Evolutionary conservation across 2,888 invertebrate genomes (phyloP), one percentile per base, ranked within the genome.

Genomic region (Leucozona laternaria): DNA sequence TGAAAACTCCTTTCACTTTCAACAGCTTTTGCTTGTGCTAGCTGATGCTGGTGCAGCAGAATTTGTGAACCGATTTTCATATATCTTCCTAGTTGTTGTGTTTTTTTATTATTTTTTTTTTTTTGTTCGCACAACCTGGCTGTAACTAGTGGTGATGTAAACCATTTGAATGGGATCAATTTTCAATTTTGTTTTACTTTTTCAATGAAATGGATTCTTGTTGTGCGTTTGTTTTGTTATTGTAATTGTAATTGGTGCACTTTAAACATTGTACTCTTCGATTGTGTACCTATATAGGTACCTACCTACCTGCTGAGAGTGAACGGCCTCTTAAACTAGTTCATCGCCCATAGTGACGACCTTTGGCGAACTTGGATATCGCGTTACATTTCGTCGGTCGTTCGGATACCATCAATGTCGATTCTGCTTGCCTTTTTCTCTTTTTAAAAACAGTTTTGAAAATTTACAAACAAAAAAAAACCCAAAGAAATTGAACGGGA

Each of bases 1-100:
- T 81, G 62, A 64, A 88, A 88, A 88, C 84, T 88, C 89, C 89
- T 89, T 89, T 89, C 89, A 89, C 89, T 89, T 89, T 89, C 89
- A 75, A 78, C 62, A 68, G 78, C 70, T 73, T 72, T 40, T 50
- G 71, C 40, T 79, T 37, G 22, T 60, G 40, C 60, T 60, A n/a
- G 55, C 62, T 76, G 60, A 58, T 66, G 57, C 57, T 72, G 66
- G 28, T 83, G 83, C 79, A 83, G 58, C 68, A 62, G 70, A 83
- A 50, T 64, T 82, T 86, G 62, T 82, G 78, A 78, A 86, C 73
- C 64, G 70, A 75, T 86, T 82, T 75, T 71, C 68, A 81, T 73
- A 82, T 78, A 82, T 82, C 78, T 82, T 82, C 40, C 37, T 64
- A 28, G 70, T 79, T 81, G 78, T 79, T 48, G 13, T 13, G 2